phyloP scores from a whole-genome alignment of 2,797 vertebrate genomes.

The Lepilemur septentrionalis region DNA sequence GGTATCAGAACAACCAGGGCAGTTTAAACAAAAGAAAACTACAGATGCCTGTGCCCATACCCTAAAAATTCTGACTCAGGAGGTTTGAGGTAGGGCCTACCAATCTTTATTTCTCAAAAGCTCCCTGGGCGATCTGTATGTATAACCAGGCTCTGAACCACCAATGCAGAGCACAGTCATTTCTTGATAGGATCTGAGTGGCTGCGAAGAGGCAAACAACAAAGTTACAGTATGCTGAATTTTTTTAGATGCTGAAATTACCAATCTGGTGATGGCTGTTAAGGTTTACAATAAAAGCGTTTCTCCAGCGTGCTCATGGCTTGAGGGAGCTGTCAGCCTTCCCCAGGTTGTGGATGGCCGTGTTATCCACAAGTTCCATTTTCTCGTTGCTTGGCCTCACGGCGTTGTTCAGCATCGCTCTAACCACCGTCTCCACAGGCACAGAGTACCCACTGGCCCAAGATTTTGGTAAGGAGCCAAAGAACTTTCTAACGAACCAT shows the following conservation, averaged over 20 bases:
- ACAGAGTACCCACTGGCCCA: slow-evolving; percentile 82
- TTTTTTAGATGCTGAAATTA: not conserved
- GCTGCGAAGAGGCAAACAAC: not conserved
- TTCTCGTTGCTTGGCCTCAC: slow-evolving; percentile 75
- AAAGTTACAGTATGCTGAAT: not conserved
- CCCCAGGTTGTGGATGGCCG: slow-evolving; percentile 83
- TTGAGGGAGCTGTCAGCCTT: slow-evolving; percentile 58
- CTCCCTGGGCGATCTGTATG: not conserved
- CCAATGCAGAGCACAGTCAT: not conserved
- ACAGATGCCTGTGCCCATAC: not conserved
- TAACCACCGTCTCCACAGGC: slow-evolving; percentile 82
- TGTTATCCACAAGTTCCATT: slow-evolving; percentile 88
- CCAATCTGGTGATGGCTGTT: not conserved
- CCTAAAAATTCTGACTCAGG: not conserved
- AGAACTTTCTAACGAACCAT: slow-evolving; percentile 85
- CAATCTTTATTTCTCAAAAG: slow-evolving; percentile 55
- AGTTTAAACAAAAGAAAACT: not conserved
- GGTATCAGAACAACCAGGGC: not conserved
- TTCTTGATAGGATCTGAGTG: not conserved
- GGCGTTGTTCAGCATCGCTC: slow-evolving; percentile 82
- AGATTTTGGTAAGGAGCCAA: slow-evolving; percentile 74
- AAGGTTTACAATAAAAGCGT: not conserved
- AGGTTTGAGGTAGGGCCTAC: not conserved
- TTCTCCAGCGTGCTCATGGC: not conserved
- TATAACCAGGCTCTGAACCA: not conserved